phyloP scores from a whole-genome alignment of 2,113 vertebrate species.

The Trematocara unimaculatum region DNA sequence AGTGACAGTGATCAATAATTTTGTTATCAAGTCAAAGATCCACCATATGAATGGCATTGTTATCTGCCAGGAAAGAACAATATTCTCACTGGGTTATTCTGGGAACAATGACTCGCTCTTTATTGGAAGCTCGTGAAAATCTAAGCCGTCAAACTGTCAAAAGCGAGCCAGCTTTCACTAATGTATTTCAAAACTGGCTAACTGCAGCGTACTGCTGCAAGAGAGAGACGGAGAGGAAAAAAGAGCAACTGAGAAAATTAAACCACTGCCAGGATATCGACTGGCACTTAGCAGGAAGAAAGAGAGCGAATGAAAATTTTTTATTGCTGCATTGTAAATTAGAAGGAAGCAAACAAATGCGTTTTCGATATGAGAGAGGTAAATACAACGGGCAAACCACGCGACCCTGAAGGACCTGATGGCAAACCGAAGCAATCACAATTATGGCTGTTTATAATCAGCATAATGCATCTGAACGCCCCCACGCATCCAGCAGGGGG shows the following conservation, averaged over 20 bases:
- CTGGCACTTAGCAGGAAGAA: constrained; percentile 26
- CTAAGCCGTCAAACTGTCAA: constrained; percentile 51
- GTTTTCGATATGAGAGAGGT: constrained; percentile 8
- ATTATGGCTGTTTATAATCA: constrained; percentile 47
- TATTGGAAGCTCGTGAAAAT: constrained; percentile 42
- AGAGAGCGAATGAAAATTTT: not conserved
- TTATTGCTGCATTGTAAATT: constrained; percentile 36
- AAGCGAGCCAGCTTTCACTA: constrained; percentile 26
- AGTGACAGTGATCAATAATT: constrained; percentile 38
- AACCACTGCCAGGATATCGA: constrained; percentile 20
- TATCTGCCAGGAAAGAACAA: constrained; percentile 7
- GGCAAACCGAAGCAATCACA: constrained; percentile 22
- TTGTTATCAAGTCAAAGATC: constrained; percentile 8
- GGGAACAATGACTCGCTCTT: constrained; percentile 27
- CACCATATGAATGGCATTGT: not conserved
- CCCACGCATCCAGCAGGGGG: not conserved
- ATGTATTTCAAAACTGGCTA: constrained; percentile 26
- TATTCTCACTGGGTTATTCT: constrained; percentile 24
- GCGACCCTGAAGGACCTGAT: not conserved
- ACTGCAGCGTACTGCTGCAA: not conserved
- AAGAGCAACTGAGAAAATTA: constrained; percentile 9
- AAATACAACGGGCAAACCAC: not conserved
- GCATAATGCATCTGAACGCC: constrained; percentile 16
- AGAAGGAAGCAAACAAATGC: constrained; percentile 32
- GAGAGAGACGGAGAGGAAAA: not conserved